Evolutionary conservation across 2,888 invertebrate genomes (phyloP).

Genomic region (Drosophila melanosoma): DNA sequence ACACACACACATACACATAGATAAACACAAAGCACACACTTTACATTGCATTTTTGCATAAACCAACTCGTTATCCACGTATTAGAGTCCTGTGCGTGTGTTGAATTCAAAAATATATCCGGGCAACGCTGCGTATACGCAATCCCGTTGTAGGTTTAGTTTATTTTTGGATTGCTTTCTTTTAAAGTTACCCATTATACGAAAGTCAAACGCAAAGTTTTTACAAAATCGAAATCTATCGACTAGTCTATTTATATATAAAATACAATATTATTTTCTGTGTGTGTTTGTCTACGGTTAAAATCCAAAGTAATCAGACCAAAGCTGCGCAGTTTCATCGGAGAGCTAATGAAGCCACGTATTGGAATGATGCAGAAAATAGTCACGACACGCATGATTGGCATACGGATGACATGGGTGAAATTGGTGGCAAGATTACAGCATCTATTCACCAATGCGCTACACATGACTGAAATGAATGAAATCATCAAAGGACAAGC

Average conservation of each 20-base stretch:
- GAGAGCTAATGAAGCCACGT: constrained; percentile 43
- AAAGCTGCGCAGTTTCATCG: constrained; percentile 22
- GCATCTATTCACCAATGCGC: constrained; percentile 20
- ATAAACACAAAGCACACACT: neutral
- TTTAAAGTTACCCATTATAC: neutral
- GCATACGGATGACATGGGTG: constrained; percentile 2
- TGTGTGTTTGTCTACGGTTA: constrained; percentile 4
- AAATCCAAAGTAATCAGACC: constrained; percentile 17
- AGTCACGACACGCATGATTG: constrained; percentile 23
- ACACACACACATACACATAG: constrained; percentile 6
- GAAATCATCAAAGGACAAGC: neutral
- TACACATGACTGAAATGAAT: constrained; percentile 56
- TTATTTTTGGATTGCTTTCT: constrained; percentile 10
- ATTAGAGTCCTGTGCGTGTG: constrained; percentile 39
- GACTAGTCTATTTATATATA: neutral
- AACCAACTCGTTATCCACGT: constrained; percentile 59
- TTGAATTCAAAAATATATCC: constrained; percentile 27
- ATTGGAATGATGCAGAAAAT: constrained; percentile 19
- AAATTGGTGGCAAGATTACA: constrained; percentile 59
- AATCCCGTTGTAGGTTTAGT: constrained; percentile 9
- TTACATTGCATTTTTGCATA: constrained; percentile 57
- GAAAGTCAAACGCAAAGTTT: no score
- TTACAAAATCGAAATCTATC: no score
- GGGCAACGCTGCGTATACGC: constrained; percentile 42
- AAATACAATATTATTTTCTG: neutral